Evolutionary conservation across 2,113 vertebrate genomes (phyloP), one percentile per base, ranked within the genome.

Genomic region (Scophthalmus maximus): DNA sequence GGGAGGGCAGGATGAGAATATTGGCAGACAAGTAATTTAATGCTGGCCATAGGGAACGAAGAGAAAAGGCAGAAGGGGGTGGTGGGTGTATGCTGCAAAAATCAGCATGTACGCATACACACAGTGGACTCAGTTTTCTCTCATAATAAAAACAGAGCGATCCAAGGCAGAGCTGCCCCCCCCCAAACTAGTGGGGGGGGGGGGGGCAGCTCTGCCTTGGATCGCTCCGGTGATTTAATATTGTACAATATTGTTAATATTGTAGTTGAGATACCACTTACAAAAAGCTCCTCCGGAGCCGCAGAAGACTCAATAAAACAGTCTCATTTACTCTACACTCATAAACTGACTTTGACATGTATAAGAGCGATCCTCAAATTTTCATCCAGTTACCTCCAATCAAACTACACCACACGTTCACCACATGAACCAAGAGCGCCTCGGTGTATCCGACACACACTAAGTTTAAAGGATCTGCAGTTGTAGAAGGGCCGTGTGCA

Each of bases 61-160:
- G 34, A 22, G 47, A 20, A 20, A 8, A 7, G 42, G 18, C 8
- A 18, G 42, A 8, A n/a, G n/a, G 26, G 8, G 27, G 42, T 6
- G 12, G 25, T 34, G 46, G 2, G 29, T 7, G 5, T n/a, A 3
- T 23, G 30, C 10, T 57, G 40, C 66, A 22, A 61, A 68, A 83
- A 78, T 27, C 66, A 68, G 34, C 66, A 63, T 22, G 46, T 23
- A 68, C 17, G 68, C 34, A 76, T 32, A 51, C 32, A 68, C 18
- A 67, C 34, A 73, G 3, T 12, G 20, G 26, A 61, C 53, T 20
- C n/a, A 44, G 46, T 42, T 68, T 69, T 34, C 72, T 75, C 49
- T 76, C 50, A 67, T 76, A 75, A 83, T 76, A 78, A 87, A 79
- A 86, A 38, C 15, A 23, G 44, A 53, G 44, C 79, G 82, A 89